Base-by-base conservation (phyloP, 2,888 invertebrate species). In the Drosophila formosana region DNA sequence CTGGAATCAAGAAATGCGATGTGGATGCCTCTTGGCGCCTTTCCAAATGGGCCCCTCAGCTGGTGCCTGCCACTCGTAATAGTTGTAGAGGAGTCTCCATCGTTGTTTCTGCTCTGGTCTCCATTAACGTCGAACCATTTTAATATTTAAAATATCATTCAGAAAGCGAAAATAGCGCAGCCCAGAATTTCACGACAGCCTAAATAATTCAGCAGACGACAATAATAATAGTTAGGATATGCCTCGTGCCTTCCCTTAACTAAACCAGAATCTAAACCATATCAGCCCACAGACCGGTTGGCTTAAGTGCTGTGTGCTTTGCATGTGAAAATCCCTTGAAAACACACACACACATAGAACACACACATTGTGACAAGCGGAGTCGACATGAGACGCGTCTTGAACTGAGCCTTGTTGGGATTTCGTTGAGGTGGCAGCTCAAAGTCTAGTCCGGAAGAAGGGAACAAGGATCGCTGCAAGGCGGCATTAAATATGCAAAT, bases 151-250 rank as follows among this genome's bases (percentile, higher is more conserved):
- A 79, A 72, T 72, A 75, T 75, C 72, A 75, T 82, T 80, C 65
- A 75, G 47, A 68, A 61, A 53, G 68, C 60, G 28, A 65, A 64
- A 68, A 58, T 66, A 64, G 67, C 65, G 45, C 28, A 52, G 55
- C n/a, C 52, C 46, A 47, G 55, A 64, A 65, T 53, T 64, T 73
- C 64, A 72, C 61, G 53, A 64, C 37, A 39, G 8, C 49, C 25
- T 86, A 66, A 82, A 81, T 86, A 71, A 82, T 86, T 81, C 72
- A 81, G 53, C 65, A 71, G 73, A 66, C 62, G 69, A 80, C 80
- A 82, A 82, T 76, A 83, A 80, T 80, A 76, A 85, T 79, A 79
- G 68, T 62, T 53, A 30, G 68, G 51, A 70, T 81, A 64, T 63
- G 52, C 47, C 53, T 26, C 78, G 60, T 58, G 66, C 50, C 50